Evolutionary conservation across 23 tunicate species (phyloP).

Genomic region (Aplidium turbinatum): DNA sequence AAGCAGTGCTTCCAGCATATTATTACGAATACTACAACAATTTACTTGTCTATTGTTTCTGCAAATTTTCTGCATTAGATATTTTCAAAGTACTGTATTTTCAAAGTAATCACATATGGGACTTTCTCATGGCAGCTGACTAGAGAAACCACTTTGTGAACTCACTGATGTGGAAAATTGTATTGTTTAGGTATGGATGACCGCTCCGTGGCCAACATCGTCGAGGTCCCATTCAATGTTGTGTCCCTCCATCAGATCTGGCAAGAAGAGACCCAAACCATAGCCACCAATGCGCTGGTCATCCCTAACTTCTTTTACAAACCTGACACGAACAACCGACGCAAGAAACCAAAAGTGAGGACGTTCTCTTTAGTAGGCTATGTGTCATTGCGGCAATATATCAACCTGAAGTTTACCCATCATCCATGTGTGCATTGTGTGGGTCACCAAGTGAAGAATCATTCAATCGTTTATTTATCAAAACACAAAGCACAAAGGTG

Average conservation of each 20-base stretch:
- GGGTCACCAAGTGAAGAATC: no score
- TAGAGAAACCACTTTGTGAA: background rate
- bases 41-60: no score
- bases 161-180: background rate
- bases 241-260: conserved; percentile 68
- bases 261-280: conserved; percentile 74
- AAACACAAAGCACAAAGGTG: no score
- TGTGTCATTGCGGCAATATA: no score
- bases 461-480: no score
- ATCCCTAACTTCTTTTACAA: conserved; percentile 73
- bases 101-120: conserved; percentile 1
- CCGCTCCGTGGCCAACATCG: no score
- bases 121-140: background rate
- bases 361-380: background rate
- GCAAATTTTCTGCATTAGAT: no score
- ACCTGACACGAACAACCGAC: conserved; percentile 50
- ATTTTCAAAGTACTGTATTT: background rate
- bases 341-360: conserved; percentile 73
- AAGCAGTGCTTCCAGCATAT: no score
- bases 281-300: conserved; percentile 44
- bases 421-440: no score
- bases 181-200: conserved; percentile 12
- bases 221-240: conserved; percentile 83
- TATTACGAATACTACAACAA: no score
- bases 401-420: background rate